Evolutionary conservation across 2,797 vertebrate genomes (phyloP).

Genomic region (Selene dorsalis): DNA sequence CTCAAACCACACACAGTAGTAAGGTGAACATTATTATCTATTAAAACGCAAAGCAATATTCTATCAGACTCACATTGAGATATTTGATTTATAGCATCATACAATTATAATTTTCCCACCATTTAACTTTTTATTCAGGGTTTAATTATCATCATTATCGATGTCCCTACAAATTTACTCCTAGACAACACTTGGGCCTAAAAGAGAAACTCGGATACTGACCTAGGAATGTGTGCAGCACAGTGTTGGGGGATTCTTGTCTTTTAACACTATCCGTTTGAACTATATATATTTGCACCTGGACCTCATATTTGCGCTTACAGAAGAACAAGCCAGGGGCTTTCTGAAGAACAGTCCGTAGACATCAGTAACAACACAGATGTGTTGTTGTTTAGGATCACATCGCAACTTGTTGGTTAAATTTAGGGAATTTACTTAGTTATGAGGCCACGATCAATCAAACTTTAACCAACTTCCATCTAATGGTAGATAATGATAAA

Average conservation of each 20-base stretch:
- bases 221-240: constrained; percentile 44
- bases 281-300: constrained; percentile 74
- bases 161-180: not conserved
- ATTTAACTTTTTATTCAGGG: not conserved
- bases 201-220: constrained; percentile 23
- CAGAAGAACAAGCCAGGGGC: constrained; percentile 16
- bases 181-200: constrained; percentile 7
- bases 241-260: constrained; percentile 66
- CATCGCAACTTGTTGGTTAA: not conserved
- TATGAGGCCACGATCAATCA: not conserved
- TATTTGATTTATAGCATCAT: constrained; percentile 4
- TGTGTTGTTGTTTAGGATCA: too few relatives aligned
- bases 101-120: not conserved
- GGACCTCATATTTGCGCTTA: constrained; percentile 55
- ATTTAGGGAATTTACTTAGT: not conserved
- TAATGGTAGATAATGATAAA: not conserved
- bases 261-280: constrained; percentile 74
- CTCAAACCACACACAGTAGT: constrained; percentile 6
- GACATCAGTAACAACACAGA: constrained; percentile 17
- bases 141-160: constrained; percentile 26
- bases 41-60: not conserved
- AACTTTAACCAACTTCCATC: not conserved
- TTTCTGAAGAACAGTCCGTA: constrained; percentile 31
- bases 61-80: not conserved
- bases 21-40: constrained; percentile 23